phyloP scores from a whole-genome alignment of 2,888 invertebrate genomes.

The Parthenolecanium corni region DNA sequence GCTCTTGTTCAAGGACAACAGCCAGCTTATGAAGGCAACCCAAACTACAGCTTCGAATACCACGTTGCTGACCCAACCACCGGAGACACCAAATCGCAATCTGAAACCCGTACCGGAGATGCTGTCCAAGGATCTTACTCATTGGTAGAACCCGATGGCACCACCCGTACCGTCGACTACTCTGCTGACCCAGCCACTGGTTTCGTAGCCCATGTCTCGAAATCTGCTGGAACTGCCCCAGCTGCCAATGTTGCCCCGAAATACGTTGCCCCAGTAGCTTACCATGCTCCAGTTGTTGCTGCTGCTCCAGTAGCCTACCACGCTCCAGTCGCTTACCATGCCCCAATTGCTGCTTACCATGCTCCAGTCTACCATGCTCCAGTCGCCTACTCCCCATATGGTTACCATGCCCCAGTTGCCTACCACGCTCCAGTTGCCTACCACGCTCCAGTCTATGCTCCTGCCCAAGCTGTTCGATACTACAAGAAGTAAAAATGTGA shows the following conservation, averaged over 20 bases:
- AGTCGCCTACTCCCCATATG: conserved; percentile 18
- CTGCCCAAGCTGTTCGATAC: too few relatives aligned
- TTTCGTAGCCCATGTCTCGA: conserved; percentile 34
- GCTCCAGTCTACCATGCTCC: conserved; percentile 11
- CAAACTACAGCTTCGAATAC: conserved; percentile 35
- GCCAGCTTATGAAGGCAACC: conserved; percentile 32
- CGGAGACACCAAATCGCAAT: conserved; percentile 34
- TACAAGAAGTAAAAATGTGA: too few relatives aligned
- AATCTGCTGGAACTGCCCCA: conserved; percentile 28
- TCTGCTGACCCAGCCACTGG: conserved; percentile 35
- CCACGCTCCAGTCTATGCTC: background rate
- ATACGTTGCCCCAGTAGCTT: conserved; percentile 4
- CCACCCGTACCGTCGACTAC: conserved; percentile 34
- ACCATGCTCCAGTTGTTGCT: conserved; percentile 31
- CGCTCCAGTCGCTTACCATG: conserved; percentile 19
- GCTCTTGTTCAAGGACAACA: conserved; percentile 20
- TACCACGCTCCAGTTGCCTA: background rate
- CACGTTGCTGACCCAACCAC: conserved; percentile 35
- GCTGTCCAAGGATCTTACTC: conserved; percentile 34
- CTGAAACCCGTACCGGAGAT: conserved; percentile 35
- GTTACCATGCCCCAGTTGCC: background rate
- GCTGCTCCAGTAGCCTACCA: conserved; percentile 23
- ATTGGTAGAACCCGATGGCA: conserved; percentile 34
- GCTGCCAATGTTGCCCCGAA: conserved; percentile 26
- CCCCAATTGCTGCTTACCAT: conserved; percentile 19